Evolutionary conservation across 2,797 vertebrate species (phyloP), one percentile per base, ranked within the genome.

Genomic region (Etheostoma perlongum): DNA sequence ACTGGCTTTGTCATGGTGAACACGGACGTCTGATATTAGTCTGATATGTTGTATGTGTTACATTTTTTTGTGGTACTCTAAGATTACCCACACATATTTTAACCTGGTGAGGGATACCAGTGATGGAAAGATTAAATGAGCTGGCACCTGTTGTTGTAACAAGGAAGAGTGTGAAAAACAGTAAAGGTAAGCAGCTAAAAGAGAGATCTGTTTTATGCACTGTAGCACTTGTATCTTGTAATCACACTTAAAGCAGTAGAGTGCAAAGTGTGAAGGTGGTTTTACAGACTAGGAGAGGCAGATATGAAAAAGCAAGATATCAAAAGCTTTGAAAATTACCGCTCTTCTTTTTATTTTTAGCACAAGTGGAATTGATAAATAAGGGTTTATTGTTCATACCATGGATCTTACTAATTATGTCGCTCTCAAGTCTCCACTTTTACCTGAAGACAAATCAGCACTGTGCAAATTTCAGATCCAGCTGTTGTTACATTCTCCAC

Each of bases 61-160:
- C 14, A 23, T 66, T 67, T 71, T 23, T 80, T 57, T 46, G 52
- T 8, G 19, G 59, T 36, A n/a, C 23, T 72, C 52, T 53, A 49
- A 51, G 27, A 82, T 75, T 68, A 71, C 53, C 67, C 46, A 33
- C 75, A 67, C 40, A 52, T 30, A 44, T 73, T 76, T 77, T 79
- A 58, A 70, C 5, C 53, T 49, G 16, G 25, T 69, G 58, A 67
- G 19, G 23, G 19, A 69, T 7, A 60, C 21, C 18, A 36, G 30
- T 59, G 58, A 94, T 93, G 91, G 90, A 91, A 67, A 76, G 42
- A 74, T 44, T 62, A 69, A 84, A 80, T 36, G 58, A 79, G 11
- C 19, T 23, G 47, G 15, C 40, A 49, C 52, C 78, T 46, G 64
- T 65, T 67, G 76, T 67, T 52, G 70, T 76, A 74, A 82, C 76